Percentiles rank a stretch among this genome's conserved stretches.
phyloP scores from a whole-genome alignment of 37 sponge, comb jelly and placozoan genomes.

The Ephydatia muelleri region DNA sequence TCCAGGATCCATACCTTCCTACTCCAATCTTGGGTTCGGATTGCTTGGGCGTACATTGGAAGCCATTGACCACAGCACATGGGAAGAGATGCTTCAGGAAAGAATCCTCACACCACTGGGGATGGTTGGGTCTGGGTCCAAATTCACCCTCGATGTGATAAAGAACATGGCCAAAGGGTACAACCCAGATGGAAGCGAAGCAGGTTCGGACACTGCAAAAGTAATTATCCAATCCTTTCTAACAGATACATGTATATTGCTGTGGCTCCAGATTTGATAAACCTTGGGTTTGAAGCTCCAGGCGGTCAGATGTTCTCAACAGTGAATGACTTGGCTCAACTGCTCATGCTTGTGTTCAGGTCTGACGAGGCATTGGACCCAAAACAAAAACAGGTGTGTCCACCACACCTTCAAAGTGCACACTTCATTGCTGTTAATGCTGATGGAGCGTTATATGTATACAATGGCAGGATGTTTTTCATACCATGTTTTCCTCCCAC shows the following conservation, averaged over 20 bases:
- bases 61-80: neutral
- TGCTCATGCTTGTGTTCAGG: slow-evolving; percentile 65
- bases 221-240: neutral
- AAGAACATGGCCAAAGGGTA: slow-evolving; percentile 66
- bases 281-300: slow-evolving; percentile 75
- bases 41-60: slow-evolving; percentile 58
- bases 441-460: too few species aligned
- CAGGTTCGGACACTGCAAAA: slow-evolving; percentile 9
- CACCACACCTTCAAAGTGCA: too few species aligned
- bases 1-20: slow-evolving; percentile 59
- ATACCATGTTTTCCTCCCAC: too few species aligned
- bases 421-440: too few species aligned
- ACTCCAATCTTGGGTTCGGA: slow-evolving; percentile 78
- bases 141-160: slow-evolving; percentile 17
- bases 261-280: slow-evolving; percentile 30
- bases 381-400: slow-evolving; percentile 38
- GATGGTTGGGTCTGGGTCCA: slow-evolving; percentile 48
- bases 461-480: too few species aligned
- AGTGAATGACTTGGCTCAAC: slow-evolving; percentile 54
- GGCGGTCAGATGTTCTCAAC: slow-evolving; percentile 74
- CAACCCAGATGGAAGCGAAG: slow-evolving; percentile 28
- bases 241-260: neutral
- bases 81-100: slow-evolving; percentile 57
- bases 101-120: slow-evolving; percentile 47
- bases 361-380: slow-evolving; percentile 5